phyloP scores from a whole-genome alignment of 2,113 vertebrate genomes.

The Steatornis caripensis region DNA sequence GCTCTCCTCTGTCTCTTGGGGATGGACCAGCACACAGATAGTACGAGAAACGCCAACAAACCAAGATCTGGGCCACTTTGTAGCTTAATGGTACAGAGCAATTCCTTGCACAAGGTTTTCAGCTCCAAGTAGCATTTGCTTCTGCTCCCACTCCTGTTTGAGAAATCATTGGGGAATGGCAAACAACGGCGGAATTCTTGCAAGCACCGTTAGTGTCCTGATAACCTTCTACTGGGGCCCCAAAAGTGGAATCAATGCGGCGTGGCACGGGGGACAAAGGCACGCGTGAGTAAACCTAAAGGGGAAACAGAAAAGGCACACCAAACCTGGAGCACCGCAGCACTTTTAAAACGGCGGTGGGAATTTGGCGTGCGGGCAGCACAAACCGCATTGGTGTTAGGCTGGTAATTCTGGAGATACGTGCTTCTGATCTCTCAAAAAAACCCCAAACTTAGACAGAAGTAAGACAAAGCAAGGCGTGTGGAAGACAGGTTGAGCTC shows the following conservation, averaged over 20 bases:
- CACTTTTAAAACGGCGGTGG: neutral
- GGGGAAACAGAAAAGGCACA: neutral
- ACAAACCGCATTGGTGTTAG: fast-evolving
- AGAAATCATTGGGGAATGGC: neutral
- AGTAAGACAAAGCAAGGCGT: neutral
- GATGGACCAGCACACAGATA: neutral
- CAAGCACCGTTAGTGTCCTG: neutral
- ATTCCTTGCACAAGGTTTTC: neutral
- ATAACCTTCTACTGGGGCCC: neutral
- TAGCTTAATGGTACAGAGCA: neutral
- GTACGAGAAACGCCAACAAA: neutral
- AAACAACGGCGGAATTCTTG: fast-evolving
- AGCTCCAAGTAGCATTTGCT: neutral
- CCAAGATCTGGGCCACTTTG: neutral
- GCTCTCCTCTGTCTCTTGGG: neutral
- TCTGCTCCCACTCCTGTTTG: neutral
- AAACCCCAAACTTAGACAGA: neutral
- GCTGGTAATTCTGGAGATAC: neutral
- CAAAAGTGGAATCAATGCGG: no score
- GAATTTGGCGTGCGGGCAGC: neutral
- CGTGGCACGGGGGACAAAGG: neutral
- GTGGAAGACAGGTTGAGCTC: no score
- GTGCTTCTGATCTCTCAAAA: neutral
- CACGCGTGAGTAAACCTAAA: neutral
- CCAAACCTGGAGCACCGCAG: neutral